Evolutionary conservation across 2,797 vertebrate genomes (phyloP).

Genomic region (Acomys russatus): DNA sequence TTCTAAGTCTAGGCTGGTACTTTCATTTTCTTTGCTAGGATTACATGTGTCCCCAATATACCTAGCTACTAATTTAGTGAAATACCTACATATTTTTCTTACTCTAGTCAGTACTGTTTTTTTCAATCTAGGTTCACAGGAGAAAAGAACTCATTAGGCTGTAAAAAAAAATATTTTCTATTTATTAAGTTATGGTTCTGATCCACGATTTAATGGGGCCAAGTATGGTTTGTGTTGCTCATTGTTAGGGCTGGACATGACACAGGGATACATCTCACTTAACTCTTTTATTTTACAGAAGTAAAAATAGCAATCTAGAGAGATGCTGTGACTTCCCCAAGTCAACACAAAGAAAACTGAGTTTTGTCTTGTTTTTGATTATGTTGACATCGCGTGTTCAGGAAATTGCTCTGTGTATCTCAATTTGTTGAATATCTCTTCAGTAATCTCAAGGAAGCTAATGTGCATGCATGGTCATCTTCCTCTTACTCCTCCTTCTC

Average conservation of each 20-base stretch:
- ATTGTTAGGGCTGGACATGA: neutral
- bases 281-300: conserved; percentile 6
- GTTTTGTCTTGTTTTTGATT: neutral
- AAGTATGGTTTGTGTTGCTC: neutral
- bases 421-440: neutral
- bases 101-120: neutral
- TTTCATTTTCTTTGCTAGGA: neutral
- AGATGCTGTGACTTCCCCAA: neutral
- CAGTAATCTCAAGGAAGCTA: neutral
- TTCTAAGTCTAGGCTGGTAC: neutral
- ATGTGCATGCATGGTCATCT: neutral
- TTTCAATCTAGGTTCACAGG: neutral
- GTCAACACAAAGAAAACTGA: neutral
- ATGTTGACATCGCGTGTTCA: neutral
- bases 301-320: neutral
- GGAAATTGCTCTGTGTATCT: neutral
- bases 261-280: neutral
- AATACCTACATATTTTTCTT: neutral
- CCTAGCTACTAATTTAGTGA: neutral
- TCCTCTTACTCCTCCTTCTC: neutral
- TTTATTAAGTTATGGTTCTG: neutral
- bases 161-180: neutral
- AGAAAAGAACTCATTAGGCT: neutral
- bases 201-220: neutral
- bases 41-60: too few relatives aligned